Conservation (phyloP, 1,140 invertebrate species). For the Lanistes nyassanus region DNA sequence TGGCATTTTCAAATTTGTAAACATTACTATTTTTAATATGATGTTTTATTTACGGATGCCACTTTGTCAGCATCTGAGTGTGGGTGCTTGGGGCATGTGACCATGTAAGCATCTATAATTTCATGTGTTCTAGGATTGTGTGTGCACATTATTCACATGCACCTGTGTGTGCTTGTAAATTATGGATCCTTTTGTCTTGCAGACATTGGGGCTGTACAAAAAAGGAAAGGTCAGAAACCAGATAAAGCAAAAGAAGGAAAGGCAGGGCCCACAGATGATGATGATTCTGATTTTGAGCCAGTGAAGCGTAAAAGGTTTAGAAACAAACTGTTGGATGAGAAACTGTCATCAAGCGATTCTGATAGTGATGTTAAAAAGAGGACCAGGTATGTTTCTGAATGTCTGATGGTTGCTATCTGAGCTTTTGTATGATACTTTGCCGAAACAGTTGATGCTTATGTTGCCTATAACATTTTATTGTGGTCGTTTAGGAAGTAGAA, state of each 20-base stretch:
- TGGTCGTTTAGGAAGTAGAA: no score
- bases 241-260: slow-evolving; percentile 18
- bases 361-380: slow-evolving; percentile 23
- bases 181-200: neutral
- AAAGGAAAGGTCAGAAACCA: slow-evolving; percentile 15
- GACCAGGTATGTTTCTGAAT: slow-evolving; percentile 18
- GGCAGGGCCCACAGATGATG: slow-evolving; percentile 14
- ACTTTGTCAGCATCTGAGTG: no score
- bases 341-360: slow-evolving; percentile 33
- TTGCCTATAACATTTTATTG: neutral
- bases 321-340: slow-evolving; percentile 22
- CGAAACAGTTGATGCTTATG: neutral
- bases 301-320: slow-evolving; percentile 9
- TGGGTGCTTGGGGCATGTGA: no score
- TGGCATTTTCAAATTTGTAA: neutral
- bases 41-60: neutral
- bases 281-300: slow-evolving; percentile 32
- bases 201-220: slow-evolving; percentile 14
- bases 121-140: no score
- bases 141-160: no score
- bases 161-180: no score
- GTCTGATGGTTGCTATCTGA: neutral
- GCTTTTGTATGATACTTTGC: slow-evolving; percentile 5
- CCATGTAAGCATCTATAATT: no score
- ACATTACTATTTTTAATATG: neutral